Evolutionary conservation across 2,113 vertebrate genomes (phyloP), one percentile per base, ranked within the genome.

Genomic region (Zosterops japonicus): DNA sequence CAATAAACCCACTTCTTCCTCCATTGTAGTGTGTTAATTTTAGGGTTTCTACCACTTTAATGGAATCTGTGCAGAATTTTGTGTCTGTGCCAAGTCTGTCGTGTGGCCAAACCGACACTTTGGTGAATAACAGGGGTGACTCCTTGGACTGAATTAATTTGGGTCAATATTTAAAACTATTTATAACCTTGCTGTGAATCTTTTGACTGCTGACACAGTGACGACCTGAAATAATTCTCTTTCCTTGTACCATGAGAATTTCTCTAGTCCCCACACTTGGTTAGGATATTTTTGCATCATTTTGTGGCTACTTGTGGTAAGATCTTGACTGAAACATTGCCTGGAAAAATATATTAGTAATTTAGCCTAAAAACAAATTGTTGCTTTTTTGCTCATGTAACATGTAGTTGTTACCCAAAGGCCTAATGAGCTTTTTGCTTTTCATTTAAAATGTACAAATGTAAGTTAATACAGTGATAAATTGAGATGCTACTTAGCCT

Each of bases 71-170:
- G 23, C 14, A 83, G 29, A 39, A 49, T n/a, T 16, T 57, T 16
- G 47, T 80, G 29, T 29, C 35, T 70, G 16, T 33, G 29, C 27
- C 64, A 90, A 93, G 24, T 25, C 22, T 52, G 12, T 61, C 5
- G 1, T 24, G 28, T 23, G 39, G 70, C 27, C 25, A 13, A 89
- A 59, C 10, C 0, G 0, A 47, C 5, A 2, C 35, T 46, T 1
- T 1, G 0, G 19, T 64, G 53, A 83, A 27, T 46, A 83, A 53
- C 11, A 42, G 41, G 8, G 33, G 5, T 79, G 25, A 29, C 7
- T 68, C 46, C 52, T 78, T 70, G 63, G 80, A 39, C 52, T 71
- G 47, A 86, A 61, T 60, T 28, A 86, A 85, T 90, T 75, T 83
- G 9, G 5, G 13, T 85, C 89, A 85, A 61, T 78, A 84, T 49